Evolutionary conservation across 1,140 invertebrate species (phyloP).

Genomic region (Bombus consobrinus): DNA sequence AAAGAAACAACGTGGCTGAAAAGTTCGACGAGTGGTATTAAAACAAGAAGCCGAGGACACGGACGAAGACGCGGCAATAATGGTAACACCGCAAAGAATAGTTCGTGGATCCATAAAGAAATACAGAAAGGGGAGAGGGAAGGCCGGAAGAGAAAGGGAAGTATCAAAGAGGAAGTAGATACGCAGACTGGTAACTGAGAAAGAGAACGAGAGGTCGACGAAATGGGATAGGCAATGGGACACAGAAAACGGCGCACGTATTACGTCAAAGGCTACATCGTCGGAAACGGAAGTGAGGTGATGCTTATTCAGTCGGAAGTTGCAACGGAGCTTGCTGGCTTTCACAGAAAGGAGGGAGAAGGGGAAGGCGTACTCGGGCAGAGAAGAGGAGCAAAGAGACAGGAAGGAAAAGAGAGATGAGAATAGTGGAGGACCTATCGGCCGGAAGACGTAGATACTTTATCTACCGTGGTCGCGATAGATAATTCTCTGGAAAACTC

Average conservation of each 20-base stretch:
- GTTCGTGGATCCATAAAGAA: conserved; percentile 7
- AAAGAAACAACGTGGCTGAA: not conserved
- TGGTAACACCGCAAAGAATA: conserved; percentile 16
- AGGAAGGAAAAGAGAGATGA: conserved; percentile 35
- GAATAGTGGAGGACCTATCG: conserved; percentile 63
- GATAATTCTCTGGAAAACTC: conserved; percentile 68
- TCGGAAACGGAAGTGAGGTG: conserved; percentile 77
- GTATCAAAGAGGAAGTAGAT: conserved; percentile 45
- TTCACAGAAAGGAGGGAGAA: conserved; percentile 55
- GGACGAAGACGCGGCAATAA: not conserved
- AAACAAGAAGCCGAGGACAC: not conserved
- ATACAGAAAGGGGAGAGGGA: conserved; percentile 26
- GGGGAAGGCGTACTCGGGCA: conserved; percentile 42
- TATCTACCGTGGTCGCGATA: conserved; percentile 64
- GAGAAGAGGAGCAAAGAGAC: conserved; percentile 30
- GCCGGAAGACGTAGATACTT: conserved; percentile 74
- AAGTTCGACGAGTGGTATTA: conserved; percentile 13
- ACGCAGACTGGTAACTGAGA: not conserved
- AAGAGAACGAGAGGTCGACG: conserved; percentile 1
- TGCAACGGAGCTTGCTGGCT: conserved; percentile 75
- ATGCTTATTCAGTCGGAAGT: conserved; percentile 80
- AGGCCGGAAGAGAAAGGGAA: conserved; percentile 37
- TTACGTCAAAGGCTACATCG: conserved; percentile 79
- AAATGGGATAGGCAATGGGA: conserved; percentile 2
- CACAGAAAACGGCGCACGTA: conserved; percentile 63